Conservation (phyloP, 2,888 invertebrate genomes). For the Platycheirus albimanus region DNA sequence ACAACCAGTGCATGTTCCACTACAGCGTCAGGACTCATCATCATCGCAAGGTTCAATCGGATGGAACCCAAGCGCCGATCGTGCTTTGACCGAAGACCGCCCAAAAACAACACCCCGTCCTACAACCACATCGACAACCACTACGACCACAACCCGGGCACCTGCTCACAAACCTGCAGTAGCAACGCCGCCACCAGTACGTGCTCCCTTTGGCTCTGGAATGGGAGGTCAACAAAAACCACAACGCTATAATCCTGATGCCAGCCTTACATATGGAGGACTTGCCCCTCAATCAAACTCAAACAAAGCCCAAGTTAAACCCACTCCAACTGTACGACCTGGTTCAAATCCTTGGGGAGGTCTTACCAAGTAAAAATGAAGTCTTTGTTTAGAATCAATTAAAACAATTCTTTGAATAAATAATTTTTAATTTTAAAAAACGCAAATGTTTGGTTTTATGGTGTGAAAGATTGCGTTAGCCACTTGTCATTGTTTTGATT, state of each 20-base stretch:
- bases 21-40: slow-evolving; percentile 42
- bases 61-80: slow-evolving; percentile 62
- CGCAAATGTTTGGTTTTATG: slow-evolving; percentile 15
- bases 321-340: not conserved
- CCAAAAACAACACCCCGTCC: slow-evolving; percentile 52
- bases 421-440: slow-evolving; percentile 4
- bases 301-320: slow-evolving; percentile 1
- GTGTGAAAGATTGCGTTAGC: slow-evolving; percentile 76
- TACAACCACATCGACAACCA: slow-evolving; percentile 10
- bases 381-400: not conserved
- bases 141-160: slow-evolving; percentile 31
- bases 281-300: not conserved
- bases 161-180: slow-evolving; percentile 21
- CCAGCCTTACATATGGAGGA: slow-evolving; percentile 52
- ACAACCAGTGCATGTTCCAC: slow-evolving; percentile 5
- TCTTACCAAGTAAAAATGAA: not conserved
- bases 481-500: slow-evolving; percentile 81
- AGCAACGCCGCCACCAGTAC: slow-evolving; percentile 12
- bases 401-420: not conserved
- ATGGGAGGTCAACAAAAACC: slow-evolving; percentile 25
- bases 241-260: slow-evolving; percentile 57
- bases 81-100: slow-evolving; percentile 45
- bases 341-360: slow-evolving; percentile 14
- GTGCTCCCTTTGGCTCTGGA: slow-evolving; percentile 59
- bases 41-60: slow-evolving; percentile 33